Percentiles rank a stretch among this genome's conserved stretches.
Conservation (phyloP, 1,140 invertebrate genomes). For the Drosophila mojavensis region DNA sequence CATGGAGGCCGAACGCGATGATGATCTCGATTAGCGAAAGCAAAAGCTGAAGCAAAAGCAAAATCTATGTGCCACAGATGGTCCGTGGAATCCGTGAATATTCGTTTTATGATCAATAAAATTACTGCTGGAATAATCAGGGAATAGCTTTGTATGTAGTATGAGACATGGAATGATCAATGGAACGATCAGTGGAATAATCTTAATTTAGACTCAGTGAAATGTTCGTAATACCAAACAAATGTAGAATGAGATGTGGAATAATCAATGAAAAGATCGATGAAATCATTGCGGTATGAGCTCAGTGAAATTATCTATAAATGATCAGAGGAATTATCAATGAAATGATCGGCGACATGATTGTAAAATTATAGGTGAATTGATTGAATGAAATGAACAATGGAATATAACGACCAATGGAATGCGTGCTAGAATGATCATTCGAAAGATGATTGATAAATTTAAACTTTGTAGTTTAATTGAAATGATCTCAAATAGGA, state of each 20-base stretch:
- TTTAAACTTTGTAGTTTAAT: not conserved
- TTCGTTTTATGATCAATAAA: conserved; percentile 20
- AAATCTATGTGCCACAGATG: conserved; percentile 29
- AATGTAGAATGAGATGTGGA: not conserved
- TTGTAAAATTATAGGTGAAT: not conserved
- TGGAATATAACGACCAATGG: too few species aligned
- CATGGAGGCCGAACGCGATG: conserved; percentile 10
- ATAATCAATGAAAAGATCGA: too few species aligned
- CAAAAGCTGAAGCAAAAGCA: conserved; percentile 28
- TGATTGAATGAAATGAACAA: too few species aligned
- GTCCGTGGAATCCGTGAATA: conserved; percentile 17
- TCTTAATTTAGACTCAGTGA: too few species aligned
- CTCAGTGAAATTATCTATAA: not conserved
- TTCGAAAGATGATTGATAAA: not conserved
- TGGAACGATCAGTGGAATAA: not conserved
- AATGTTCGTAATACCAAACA: too few species aligned
- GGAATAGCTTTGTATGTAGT: too few species aligned
- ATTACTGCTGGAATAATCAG: not conserved
- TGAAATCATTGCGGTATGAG: too few species aligned
- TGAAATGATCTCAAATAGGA: not conserved
- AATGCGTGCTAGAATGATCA: not conserved
- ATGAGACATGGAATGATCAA: not conserved
- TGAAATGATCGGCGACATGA: not conserved
- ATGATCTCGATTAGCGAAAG: conserved; percentile 27
- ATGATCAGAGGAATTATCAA: not conserved